Conservation (phyloP, 1,140 invertebrate species). For the Drosophila takahashii region DNA sequence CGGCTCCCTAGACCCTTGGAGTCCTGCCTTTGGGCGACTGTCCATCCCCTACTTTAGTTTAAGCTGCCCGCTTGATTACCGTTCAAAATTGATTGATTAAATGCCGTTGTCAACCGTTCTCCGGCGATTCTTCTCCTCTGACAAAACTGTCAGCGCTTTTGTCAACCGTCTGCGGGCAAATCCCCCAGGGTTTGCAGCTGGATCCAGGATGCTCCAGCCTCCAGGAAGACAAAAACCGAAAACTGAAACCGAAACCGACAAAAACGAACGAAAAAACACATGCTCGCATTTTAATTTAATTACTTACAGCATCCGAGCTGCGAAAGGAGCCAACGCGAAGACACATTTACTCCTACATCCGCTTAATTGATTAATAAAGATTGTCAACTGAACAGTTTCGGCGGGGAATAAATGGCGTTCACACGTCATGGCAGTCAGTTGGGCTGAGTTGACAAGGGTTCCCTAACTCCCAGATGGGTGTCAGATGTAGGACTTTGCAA, state of each 20-base stretch:
- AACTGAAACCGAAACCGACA: constrained; percentile 14
- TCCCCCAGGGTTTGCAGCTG: constrained; percentile 57
- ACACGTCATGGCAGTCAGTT: constrained; percentile 43
- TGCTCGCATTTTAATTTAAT: constrained; percentile 82
- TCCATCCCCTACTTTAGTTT: constrained; percentile 75
- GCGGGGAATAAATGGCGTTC: constrained; percentile 52
- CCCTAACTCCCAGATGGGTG: constrained; percentile 53
- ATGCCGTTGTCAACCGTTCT: constrained; percentile 72
- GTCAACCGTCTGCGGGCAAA: constrained; percentile 69
- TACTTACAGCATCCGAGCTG: constrained; percentile 71
- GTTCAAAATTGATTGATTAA: constrained; percentile 83
- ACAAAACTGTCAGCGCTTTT: constrained; percentile 73
- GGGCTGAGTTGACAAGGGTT: constrained; percentile 60
- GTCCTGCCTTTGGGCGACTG: constrained; percentile 20
- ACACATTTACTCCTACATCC: constrained; percentile 55
- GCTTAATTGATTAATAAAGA: constrained; percentile 81
- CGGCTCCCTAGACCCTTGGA: constrained; percentile 26
- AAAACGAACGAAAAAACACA: constrained; percentile 65
- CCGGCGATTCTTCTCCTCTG: constrained; percentile 6
- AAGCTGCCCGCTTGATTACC: constrained; percentile 80
- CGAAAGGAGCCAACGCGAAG: constrained; percentile 49
- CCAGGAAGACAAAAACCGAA: constrained; percentile 31
- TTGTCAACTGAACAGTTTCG: constrained; percentile 61
- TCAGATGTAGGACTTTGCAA: constrained; percentile 61
- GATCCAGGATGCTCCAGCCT: constrained; percentile 33